Evolutionary conservation across 1,140 invertebrate species (phyloP).

Genomic region (Diorhabda carinulata): DNA sequence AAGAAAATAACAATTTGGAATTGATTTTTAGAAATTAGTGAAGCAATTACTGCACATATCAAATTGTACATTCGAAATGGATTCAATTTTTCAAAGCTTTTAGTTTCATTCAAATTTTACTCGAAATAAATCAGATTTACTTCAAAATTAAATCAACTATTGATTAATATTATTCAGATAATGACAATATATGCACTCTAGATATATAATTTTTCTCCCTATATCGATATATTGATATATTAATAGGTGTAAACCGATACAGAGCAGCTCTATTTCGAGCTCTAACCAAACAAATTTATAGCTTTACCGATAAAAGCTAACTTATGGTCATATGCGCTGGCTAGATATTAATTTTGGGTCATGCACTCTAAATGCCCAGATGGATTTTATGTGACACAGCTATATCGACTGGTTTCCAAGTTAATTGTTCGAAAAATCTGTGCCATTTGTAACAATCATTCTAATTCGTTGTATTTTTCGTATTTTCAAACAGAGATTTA

Average conservation of each 20-base stretch:
- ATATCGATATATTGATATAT: background rate
- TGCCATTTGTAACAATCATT: background rate
- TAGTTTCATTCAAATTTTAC: too few species aligned
- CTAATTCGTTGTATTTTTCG: background rate
- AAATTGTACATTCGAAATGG: too few species aligned
- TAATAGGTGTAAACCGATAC: background rate
- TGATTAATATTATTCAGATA: too few species aligned
- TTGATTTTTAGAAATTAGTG: too few species aligned
- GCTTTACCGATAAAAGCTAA: background rate
- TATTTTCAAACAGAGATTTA: too few species aligned
- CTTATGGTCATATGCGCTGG: background rate
- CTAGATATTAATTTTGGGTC: slow-evolving; percentile 2
- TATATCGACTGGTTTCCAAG: background rate
- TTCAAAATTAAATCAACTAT: too few species aligned
- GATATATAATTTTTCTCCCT: background rate
- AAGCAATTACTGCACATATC: too few species aligned
- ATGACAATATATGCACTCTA: too few species aligned
- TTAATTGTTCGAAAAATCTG: background rate
- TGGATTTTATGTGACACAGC: background rate
- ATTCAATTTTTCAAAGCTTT: too few species aligned
- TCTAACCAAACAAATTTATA: background rate
- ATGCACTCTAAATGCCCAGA: background rate
- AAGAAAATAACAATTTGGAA: too few species aligned
- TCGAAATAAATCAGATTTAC: too few species aligned
- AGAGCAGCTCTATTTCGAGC: background rate